Evolutionary conservation across 2,113 vertebrate species (phyloP), one percentile per base, ranked within the genome.

Genomic region (Rattus rattus): DNA sequence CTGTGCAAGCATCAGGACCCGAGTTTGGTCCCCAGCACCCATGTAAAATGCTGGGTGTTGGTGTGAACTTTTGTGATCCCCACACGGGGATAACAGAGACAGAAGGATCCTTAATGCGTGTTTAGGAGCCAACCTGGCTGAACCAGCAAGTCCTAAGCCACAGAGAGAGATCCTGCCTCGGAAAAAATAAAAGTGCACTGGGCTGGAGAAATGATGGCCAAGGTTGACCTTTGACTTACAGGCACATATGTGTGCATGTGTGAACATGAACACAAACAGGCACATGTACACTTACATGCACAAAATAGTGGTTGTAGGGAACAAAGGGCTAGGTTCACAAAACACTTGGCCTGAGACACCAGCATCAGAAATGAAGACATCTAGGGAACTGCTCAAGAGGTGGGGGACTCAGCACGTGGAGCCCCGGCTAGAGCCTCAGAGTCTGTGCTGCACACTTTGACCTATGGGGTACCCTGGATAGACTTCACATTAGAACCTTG

Each of bases 371-470:
- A 39, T 11, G 13, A 49, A 33, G 36, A 13, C 1, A 14, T 17
- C 22, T 59, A 11, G 0, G 1, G 36, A 17, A 22, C 20, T 4
- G 26, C n/a, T 5, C 17, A 9, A n/a, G 12, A 39, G 6, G 5
- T 4, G 33, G 20, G 65, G 10, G 33, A 4, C 36, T 33, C 39
- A 0, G 0, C 11, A 65, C 2, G 70, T 24, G 0, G 17, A 20
- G n/a, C 6, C 8, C 1, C 20, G 0, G 1, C 28, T 52, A 16
- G 33, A 43, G 30, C 4, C 75, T 26, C 16, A 0, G 2, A 24
- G 67, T 2, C 2, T 63, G 59, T 0, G 0, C 2, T 9, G 0
- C 12, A 2, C 16, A 10, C 30, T 43, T 5, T 1, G 28, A 33
- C 20, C 28, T 59, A 81, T 33, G 63, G 12, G 69, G 47, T 17